Conservation (phyloP, 2,797 vertebrate genomes). For the Halcyon smyrnensis region DNA sequence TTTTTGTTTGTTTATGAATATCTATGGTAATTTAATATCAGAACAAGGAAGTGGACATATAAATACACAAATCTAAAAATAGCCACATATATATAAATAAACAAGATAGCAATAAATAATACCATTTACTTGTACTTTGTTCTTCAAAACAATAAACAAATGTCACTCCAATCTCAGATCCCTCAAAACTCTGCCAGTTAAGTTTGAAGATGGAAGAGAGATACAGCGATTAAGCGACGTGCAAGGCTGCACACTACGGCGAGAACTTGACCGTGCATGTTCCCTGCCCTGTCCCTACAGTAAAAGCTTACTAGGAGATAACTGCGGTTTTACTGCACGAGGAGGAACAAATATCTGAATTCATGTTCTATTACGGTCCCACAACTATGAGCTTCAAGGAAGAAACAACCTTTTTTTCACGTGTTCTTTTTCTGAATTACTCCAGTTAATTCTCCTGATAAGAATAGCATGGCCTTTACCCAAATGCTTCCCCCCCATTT, state of each 20-base stretch:
- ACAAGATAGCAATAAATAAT: neutral
- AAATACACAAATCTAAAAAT: neutral
- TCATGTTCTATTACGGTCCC: neutral
- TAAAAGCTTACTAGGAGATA: neutral
- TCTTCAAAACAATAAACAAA: neutral
- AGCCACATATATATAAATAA: neutral
- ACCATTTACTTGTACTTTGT: neutral
- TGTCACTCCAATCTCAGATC: neutral
- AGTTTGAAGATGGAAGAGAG: neutral
- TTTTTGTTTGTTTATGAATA: neutral
- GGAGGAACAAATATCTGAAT: neutral
- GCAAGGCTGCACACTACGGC: neutral
- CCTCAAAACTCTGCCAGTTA: neutral
- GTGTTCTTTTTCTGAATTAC: neutral
- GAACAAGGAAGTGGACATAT: neutral
- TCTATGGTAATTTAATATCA: neutral
- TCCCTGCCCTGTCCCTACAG: neutral
- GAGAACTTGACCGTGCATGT: neutral
- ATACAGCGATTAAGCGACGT: rapidly evolving
- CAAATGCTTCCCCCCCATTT: neutral
- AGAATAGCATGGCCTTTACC: neutral
- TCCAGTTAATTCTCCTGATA: neutral
- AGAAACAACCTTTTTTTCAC: neutral
- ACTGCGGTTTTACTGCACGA: neutral
- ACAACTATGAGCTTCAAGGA: neutral